These are phyloP conservation scores for Cecropterus lyciades DNA, from an alignment of 1,140 invertebrate genomes.

Conservation along the genomic window DNA sequence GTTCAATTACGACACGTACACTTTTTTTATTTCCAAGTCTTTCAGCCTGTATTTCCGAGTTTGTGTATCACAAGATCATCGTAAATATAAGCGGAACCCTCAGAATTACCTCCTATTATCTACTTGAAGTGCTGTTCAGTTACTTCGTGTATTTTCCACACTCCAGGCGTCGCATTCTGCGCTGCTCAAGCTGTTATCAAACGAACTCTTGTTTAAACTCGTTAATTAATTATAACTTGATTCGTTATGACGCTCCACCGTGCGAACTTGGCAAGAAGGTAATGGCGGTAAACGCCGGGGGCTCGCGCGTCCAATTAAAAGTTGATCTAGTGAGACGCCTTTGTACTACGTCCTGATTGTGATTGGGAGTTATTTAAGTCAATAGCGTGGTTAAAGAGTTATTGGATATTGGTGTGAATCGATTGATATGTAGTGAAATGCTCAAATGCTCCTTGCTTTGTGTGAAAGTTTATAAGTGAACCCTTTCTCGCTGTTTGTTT, in stretches of 20 bases:
- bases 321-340: slow-evolving; percentile 10
- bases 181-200: slow-evolving; percentile 41
- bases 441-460: no score
- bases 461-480: no score
- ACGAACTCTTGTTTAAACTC: slow-evolving; percentile 43
- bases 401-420: not conserved
- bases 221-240: slow-evolving; percentile 62
- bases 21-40: no score
- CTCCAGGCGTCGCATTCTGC: slow-evolving; percentile 1
- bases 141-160: not conserved
- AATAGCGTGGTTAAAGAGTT: not conserved
- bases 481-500: no score
- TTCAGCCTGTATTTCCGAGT: no score
- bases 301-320: slow-evolving; percentile 26
- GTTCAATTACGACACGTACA: no score
- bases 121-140: not conserved
- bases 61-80: no score
- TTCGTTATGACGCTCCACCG: slow-evolving; percentile 53
- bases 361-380: not conserved
- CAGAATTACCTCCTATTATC: no score
- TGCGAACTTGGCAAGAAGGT: slow-evolving; percentile 35
- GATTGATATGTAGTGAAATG: not conserved
- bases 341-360: slow-evolving; percentile 3
- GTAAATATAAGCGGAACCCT: no score
- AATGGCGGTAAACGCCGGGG: slow-evolving; percentile 39